Conservation (phyloP, 2,888 invertebrate genomes). For the Pristionchus japonicus region DNA sequence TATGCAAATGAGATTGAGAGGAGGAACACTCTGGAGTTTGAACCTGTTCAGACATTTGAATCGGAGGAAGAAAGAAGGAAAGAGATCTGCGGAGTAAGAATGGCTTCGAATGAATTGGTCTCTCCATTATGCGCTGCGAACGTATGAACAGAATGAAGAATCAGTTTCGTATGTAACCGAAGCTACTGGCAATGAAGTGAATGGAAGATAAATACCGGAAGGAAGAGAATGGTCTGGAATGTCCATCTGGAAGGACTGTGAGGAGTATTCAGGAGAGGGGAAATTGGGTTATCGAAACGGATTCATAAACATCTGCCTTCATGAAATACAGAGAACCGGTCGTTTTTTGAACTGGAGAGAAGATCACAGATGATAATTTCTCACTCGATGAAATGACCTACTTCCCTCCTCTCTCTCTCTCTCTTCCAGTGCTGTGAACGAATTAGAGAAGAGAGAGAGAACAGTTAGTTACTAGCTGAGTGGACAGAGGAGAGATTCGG, state of each 20-base stretch:
- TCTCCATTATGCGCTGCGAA: neutral
- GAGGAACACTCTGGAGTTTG: neutral
- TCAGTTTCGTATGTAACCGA: too few species aligned
- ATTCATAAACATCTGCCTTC: neutral
- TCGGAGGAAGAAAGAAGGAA: neutral
- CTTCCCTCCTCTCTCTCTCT: neutral
- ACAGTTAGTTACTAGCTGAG: neutral
- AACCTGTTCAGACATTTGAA: slow-evolving; percentile 15
- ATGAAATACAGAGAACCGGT: neutral
- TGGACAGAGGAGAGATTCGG: neutral
- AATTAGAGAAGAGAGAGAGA: neutral
- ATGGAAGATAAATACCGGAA: neutral
- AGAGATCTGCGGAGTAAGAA: neutral
- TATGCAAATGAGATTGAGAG: neutral
- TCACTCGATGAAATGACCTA: neutral
- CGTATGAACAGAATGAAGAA: neutral
- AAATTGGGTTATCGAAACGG: neutral
- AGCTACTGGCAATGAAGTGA: too few species aligned
- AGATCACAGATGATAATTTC: slow-evolving; percentile 10
- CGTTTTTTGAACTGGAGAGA: neutral
- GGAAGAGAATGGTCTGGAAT: neutral
- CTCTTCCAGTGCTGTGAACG: neutral
- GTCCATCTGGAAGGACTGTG: neutral
- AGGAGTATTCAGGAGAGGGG: neutral
- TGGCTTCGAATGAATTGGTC: neutral